Evolutionary conservation across 2,888 invertebrate genomes (phyloP).

Genomic region (Hedya salicella): DNA sequence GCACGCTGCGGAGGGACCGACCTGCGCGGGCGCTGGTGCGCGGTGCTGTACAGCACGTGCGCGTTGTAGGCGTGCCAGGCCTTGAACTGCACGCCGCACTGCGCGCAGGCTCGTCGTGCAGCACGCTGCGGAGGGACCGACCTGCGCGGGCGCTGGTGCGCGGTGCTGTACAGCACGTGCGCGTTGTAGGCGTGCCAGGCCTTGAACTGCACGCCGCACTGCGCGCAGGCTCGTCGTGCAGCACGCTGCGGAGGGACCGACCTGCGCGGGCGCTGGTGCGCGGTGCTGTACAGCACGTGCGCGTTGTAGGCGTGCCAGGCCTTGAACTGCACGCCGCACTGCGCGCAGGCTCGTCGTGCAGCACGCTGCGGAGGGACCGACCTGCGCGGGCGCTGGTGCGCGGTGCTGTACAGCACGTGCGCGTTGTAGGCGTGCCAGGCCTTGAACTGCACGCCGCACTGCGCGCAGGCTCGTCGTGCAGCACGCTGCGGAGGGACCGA

Average conservation of each 20-base stretch:
- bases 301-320: too few species aligned
- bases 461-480: too few species aligned
- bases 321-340: neutral
- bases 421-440: too few species aligned
- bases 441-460: too few species aligned
- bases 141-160: constrained; percentile 1
- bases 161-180: constrained; percentile 1
- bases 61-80: too few species aligned
- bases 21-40: constrained; percentile 1
- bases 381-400: constrained; percentile 1
- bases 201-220: neutral
- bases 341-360: neutral
- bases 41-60: constrained; percentile 1
- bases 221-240: neutral
- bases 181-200: too few species aligned
- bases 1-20: too few species aligned
- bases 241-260: too few species aligned
- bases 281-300: constrained; percentile 1
- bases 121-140: too few species aligned
- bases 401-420: constrained; percentile 1
- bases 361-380: too few species aligned
- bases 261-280: constrained; percentile 1
- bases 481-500: too few species aligned
- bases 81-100: neutral
- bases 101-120: neutral